Base-by-base conservation (phyloP, 2,113 vertebrate genomes). In the Vicugna pacos region DNA sequence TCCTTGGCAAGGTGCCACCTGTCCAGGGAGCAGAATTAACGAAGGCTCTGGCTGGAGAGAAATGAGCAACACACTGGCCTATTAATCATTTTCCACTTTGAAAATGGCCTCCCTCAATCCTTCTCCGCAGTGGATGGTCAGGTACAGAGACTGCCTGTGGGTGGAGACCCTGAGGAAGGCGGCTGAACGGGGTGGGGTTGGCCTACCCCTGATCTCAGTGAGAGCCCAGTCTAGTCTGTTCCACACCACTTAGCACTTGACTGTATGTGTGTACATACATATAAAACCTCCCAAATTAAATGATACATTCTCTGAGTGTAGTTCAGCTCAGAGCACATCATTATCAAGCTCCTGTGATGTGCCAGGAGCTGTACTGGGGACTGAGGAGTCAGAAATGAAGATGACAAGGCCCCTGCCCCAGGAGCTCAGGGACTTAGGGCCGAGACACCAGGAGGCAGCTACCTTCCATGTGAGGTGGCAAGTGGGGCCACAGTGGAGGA, bases 391-490 rank as follows among this genome's bases (percentile, higher is more conserved):
- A 69, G 65, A 28, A 38, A 76, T 8, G 85, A 38, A 76, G 26
- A 52, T 3, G 46, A n/a, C 6, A 3, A 2, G 35, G 72, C 2
- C 32, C 8, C 58, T 17, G 17, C 8, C 38, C 60, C 6, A 16
- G 56, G 24, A 10, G n/a, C 91, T 58, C 46, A 56, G 19, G 46
- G 48, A 26, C n/a, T 12, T 3, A 4, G 2, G 1, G 24, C n/a
- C 76, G 16, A 75, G 67, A 76, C 4, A 11, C 3, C 32, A n/a
- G 30, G 35, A 50, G 15, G 13, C 3, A 20, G 76, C 20, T 26
- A 6, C 32, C 30, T 20, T 12, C 32, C 32, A 14, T 0, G 9
- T 16, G 42, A 15, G 0, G 0, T 0, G n/a, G 35, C 13, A 15
- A 15, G 26, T 32, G 38, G 38, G 38, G 42, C 52, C 32, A 1